These are phyloP conservation scores for Valencia hispanica DNA, from an alignment of 2,797 vertebrate species.

Conservation along the genomic window DNA sequence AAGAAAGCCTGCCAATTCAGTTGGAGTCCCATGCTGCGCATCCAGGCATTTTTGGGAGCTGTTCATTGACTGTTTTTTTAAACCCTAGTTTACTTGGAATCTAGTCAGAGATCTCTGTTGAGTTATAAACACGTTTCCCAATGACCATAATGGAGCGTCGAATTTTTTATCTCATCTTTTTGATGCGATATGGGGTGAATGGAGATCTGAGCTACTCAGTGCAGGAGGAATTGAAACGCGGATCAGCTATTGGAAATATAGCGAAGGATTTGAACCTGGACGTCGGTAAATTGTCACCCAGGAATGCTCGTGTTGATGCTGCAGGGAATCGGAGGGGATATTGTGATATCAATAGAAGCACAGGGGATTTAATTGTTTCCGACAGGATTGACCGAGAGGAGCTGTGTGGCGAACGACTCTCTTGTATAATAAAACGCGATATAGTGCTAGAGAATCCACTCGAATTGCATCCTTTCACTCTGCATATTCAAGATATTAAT, in stretches of 20 bases:
- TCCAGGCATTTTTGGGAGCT: neutral
- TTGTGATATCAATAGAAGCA: conserved; percentile 40
- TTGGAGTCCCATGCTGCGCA: neutral
- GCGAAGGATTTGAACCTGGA: conserved; percentile 61
- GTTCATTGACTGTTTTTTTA: neutral
- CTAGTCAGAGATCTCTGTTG: neutral
- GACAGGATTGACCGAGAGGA: conserved; percentile 66
- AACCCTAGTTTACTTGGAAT: neutral
- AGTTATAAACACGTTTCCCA: neutral
- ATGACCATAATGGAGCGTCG: neutral
- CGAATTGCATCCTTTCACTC: conserved; percentile 55
- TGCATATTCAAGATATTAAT: conserved; percentile 80
- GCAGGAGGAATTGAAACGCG: conserved; percentile 60
- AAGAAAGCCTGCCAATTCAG: neutral
- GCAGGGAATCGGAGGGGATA: conserved; percentile 21
- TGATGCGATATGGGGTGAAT: conserved; percentile 11
- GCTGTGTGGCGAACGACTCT: conserved; percentile 69
- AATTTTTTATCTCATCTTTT: neutral
- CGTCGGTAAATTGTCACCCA: conserved; percentile 13
- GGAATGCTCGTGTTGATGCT: conserved; percentile 47
- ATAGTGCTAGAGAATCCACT: conserved; percentile 64
- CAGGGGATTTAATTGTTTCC: conserved; percentile 35
- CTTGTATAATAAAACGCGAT: conserved; percentile 59
- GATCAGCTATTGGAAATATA: conserved; percentile 64
- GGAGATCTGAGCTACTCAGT: conserved; percentile 57